Conservation (phyloP, 2,888 invertebrate genomes). For the Drosophila ustulata region DNA sequence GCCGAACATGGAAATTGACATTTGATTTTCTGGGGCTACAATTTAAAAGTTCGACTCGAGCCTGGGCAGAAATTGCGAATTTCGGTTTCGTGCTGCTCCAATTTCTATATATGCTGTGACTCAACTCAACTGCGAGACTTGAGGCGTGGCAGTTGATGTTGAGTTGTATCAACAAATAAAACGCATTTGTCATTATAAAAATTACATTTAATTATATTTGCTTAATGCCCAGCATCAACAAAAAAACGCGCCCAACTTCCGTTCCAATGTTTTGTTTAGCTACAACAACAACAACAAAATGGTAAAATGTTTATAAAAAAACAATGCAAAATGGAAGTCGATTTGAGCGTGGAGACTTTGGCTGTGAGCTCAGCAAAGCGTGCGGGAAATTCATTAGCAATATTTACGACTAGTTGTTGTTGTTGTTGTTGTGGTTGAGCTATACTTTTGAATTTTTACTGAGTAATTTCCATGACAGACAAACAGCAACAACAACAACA, state of each 20-base stretch:
- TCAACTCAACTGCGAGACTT: neutral
- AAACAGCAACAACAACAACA: slow-evolving; percentile 16
- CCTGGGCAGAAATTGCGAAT: slow-evolving; percentile 26
- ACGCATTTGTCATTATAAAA: slow-evolving; percentile 77
- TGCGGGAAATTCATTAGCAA: slow-evolving; percentile 82
- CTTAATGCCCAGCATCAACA: slow-evolving; percentile 44
- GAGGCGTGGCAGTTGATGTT: slow-evolving; percentile 31
- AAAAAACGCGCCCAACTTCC: slow-evolving; percentile 73
- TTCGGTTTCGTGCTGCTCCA: slow-evolving; percentile 46
- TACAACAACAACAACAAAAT: slow-evolving; percentile 12
- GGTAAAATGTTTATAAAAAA: slow-evolving; percentile 6
- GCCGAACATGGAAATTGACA: slow-evolving; percentile 19
- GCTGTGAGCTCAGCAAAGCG: slow-evolving; percentile 72
- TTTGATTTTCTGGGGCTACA: slow-evolving; percentile 19
- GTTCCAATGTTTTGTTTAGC: slow-evolving; percentile 42
- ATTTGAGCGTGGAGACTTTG: slow-evolving; percentile 32
- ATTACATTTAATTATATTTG: slow-evolving; percentile 80
- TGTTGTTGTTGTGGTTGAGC: slow-evolving; percentile 28
- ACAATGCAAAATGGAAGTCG: slow-evolving; percentile 61
- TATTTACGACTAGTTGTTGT: slow-evolving; percentile 70
- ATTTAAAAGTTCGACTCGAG: slow-evolving; percentile 38
- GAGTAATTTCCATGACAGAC: slow-evolving; percentile 71
- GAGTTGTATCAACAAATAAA: slow-evolving; percentile 36
- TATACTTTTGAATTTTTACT: slow-evolving; percentile 54
- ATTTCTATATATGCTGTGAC: slow-evolving; percentile 12